These are phyloP conservation scores for Drosophila ezoana DNA, from an alignment of 2,888 invertebrate genomes.

Conservation along the genomic window DNA sequence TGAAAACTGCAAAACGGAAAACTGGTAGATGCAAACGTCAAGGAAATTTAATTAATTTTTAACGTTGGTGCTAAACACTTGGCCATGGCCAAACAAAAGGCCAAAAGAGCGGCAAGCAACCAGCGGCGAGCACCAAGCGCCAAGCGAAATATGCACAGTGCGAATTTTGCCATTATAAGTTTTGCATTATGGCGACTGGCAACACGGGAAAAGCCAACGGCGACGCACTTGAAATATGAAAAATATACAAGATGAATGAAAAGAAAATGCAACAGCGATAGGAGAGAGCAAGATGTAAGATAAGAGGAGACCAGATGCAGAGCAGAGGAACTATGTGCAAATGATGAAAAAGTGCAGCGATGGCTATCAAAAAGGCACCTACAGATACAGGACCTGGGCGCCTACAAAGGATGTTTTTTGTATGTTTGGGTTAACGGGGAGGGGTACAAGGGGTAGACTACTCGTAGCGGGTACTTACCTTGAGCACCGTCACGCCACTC, in stretches of 20 bases:
- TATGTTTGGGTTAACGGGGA: neutral
- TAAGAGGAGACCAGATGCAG: neutral
- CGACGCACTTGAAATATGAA: constrained; percentile 62
- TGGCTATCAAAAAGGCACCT: constrained; percentile 56
- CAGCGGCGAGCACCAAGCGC: no score
- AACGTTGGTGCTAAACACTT: constrained; percentile 66
- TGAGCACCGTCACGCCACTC: constrained; percentile 89
- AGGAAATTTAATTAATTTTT: constrained; percentile 74
- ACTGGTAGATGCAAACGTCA: constrained; percentile 33
- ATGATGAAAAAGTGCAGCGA: constrained; percentile 57
- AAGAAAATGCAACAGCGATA: constrained; percentile 58
- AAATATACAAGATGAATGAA: constrained; percentile 52
- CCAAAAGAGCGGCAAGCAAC: constrained; percentile 20
- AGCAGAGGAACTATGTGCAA: constrained; percentile 42
- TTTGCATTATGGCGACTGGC: constrained; percentile 44
- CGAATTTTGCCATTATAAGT: constrained; percentile 44
- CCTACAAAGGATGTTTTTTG: constrained; percentile 5
- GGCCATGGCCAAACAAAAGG: constrained; percentile 43
- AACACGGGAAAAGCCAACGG: constrained; percentile 41
- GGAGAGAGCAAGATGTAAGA: neutral
- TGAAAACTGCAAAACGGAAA: constrained; percentile 15
- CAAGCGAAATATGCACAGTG: constrained; percentile 7
- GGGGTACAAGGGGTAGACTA: neutral
- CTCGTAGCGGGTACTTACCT: constrained; percentile 69
- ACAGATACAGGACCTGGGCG: constrained; percentile 28